Conservation (phyloP, 2,797 vertebrate genomes). For the Bufotes viridis region DNA sequence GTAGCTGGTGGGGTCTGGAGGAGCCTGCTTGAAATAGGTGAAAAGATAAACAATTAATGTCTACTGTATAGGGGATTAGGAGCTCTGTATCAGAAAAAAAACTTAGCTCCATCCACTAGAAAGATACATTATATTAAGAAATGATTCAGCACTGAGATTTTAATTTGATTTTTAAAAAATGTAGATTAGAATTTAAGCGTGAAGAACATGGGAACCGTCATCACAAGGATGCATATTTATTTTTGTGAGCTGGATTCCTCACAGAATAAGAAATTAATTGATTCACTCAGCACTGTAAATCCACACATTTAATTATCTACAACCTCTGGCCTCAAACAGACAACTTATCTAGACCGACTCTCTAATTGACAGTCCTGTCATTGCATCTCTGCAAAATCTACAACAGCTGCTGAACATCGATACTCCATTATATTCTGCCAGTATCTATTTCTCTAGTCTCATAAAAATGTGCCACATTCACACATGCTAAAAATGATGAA, state of each 20-base stretch:
- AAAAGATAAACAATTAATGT: too few species aligned
- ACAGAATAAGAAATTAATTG: neutral
- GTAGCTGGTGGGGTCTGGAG: too few species aligned
- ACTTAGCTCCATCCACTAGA: too few species aligned
- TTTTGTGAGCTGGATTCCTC: neutral
- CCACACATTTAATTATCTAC: constrained; percentile 26
- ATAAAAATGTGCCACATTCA: neutral
- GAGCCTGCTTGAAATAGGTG: too few species aligned
- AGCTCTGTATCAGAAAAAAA: too few species aligned
- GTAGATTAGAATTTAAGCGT: neutral
- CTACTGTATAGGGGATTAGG: too few species aligned
- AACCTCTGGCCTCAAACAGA: constrained; percentile 20
- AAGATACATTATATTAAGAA: too few species aligned
- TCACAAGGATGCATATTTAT: neutral
- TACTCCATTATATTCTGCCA: constrained; percentile 14
- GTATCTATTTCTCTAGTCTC: neutral
- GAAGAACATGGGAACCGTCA: neutral
- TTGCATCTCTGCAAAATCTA: neutral
- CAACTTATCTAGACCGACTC: neutral
- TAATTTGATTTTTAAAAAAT: neutral
- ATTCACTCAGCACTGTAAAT: neutral
- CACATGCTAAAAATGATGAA: neutral
- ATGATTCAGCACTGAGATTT: neutral
- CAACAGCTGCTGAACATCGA: neutral
- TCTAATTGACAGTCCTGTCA: constrained; percentile 29